These are phyloP conservation scores for Lutjanus campechanus DNA, from an alignment of 2,797 vertebrate species.

Conservation along the genomic window DNA sequence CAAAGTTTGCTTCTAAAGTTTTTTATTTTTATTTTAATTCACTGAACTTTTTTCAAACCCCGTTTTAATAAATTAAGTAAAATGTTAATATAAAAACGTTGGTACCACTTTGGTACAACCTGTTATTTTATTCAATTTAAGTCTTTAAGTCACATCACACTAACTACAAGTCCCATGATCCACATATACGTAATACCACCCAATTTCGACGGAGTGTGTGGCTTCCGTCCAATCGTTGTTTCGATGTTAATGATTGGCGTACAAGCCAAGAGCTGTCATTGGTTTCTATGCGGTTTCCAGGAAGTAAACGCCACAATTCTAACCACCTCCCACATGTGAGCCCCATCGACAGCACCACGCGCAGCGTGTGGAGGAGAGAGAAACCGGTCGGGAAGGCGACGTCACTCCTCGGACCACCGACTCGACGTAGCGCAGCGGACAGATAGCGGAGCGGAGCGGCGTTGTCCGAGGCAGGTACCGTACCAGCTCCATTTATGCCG, in stretches of 20 bases:
- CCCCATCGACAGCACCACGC: constrained; percentile 82
- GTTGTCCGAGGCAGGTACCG: constrained; percentile 86
- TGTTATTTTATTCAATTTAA: background rate
- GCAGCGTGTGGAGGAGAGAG: constrained; percentile 79
- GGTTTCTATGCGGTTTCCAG: constrained; percentile 86
- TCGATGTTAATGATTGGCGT: constrained; percentile 53
- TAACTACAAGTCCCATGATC: constrained; percentile 69
- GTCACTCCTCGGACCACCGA: constrained; percentile 83
- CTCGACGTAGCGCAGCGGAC: constrained; percentile 73
- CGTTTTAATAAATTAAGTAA: too few relatives aligned
- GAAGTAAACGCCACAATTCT: constrained; percentile 80
- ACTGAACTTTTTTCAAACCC: too few relatives aligned
- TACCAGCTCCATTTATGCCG: background rate
- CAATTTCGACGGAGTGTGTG: constrained; percentile 69
- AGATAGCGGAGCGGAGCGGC: constrained; percentile 83
- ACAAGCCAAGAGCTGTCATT: constrained; percentile 23
- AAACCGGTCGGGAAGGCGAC: constrained; percentile 84
- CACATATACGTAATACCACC: constrained; percentile 57
- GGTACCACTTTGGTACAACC: background rate
- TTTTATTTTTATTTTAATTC: too few relatives aligned
- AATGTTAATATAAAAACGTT: too few relatives aligned
- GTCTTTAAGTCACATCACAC: background rate
- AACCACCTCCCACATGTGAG: constrained; percentile 86
- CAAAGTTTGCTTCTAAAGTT: too few relatives aligned
- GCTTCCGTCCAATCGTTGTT: constrained; percentile 65